A percentile compares a stretch with the other conserved stretches of the same genome.
Conservation (phyloP, 2,113 vertebrate genomes). For the Gopherus flavomarginatus region DNA sequence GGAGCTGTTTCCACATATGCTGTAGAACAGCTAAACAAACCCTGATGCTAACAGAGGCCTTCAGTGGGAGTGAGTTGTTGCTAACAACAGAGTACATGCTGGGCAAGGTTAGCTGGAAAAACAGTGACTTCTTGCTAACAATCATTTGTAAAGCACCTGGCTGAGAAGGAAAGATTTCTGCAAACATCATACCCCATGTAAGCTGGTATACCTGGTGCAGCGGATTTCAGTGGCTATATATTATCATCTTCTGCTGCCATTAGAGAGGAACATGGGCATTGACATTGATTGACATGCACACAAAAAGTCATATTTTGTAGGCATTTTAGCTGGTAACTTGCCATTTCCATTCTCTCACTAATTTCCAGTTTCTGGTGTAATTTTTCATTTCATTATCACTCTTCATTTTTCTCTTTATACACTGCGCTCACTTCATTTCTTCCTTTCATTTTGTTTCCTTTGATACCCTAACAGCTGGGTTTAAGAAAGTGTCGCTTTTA, state of each 20-base stretch:
- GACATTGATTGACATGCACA: neutral
- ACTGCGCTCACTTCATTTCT: constrained; percentile 22
- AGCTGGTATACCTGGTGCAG: neutral
- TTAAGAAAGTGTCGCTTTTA: constrained; percentile 56
- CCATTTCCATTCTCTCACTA: neutral
- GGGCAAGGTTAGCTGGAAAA: neutral
- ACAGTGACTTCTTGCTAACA: neutral
- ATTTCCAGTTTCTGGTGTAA: constrained; percentile 64
- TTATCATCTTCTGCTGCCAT: neutral
- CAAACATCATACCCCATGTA: neutral
- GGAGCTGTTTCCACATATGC: rapidly evolving
- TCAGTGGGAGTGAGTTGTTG: neutral
- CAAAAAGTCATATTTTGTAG: neutral
- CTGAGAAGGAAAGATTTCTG: neutral
- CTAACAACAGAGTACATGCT: rapidly evolving
- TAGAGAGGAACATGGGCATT: neutral
- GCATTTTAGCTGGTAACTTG: constrained; percentile 17
- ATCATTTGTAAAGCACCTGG: neutral
- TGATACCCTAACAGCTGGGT: constrained; percentile 62
- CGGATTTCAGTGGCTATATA: neutral
- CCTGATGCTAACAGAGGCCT: neutral
- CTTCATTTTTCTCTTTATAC: constrained; percentile 36
- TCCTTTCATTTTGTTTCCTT: constrained; percentile 68
- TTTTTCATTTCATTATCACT: constrained; percentile 72
- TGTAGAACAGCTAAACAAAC: neutral